A percentile compares a stretch with the other conserved stretches of the same genome.
phyloP scores from a whole-genome alignment of 2,888 invertebrate species.

The Mantis religiosa region DNA sequence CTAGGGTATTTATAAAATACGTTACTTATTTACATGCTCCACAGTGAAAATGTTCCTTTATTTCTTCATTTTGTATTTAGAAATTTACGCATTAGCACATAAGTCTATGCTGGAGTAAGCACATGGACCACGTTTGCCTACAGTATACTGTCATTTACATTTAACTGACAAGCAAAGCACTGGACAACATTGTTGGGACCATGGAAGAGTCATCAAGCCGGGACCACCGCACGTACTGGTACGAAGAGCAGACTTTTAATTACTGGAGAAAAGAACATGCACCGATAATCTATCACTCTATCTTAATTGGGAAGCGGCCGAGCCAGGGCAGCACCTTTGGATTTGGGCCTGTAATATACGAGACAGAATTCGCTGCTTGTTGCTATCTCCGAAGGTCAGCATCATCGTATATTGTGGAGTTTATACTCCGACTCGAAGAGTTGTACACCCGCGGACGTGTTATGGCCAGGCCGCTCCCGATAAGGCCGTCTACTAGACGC shows the following conservation, averaged over 20 bases:
- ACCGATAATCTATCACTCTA: not conserved
- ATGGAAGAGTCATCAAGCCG: not conserved
- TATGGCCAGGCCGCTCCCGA: not conserved
- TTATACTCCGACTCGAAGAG: not conserved
- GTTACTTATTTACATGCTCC: too few relatives aligned
- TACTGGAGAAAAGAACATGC: not conserved
- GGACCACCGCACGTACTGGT: not conserved
- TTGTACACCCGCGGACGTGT: not conserved
- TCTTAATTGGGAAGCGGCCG: not conserved
- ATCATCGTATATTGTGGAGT: conserved; percentile 8
- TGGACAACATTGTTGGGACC: not conserved
- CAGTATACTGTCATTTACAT: not conserved
- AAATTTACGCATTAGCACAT: too few relatives aligned
- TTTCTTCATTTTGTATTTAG: too few relatives aligned
- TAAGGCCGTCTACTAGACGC: not conserved
- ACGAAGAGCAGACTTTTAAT: not conserved
- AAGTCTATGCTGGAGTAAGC: too few relatives aligned
- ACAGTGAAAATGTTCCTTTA: too few relatives aligned
- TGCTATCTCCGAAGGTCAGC: conserved; percentile 6
- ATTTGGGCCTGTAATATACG: not conserved
- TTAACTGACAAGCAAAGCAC: not conserved
- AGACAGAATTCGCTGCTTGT: not conserved
- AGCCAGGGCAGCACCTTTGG: not conserved
- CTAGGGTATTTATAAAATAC: too few relatives aligned
- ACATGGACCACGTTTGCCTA: not conserved